Evolutionary conservation across 2,888 invertebrate genomes (phyloP).

Genomic region (Drosophila peninsularis): DNA sequence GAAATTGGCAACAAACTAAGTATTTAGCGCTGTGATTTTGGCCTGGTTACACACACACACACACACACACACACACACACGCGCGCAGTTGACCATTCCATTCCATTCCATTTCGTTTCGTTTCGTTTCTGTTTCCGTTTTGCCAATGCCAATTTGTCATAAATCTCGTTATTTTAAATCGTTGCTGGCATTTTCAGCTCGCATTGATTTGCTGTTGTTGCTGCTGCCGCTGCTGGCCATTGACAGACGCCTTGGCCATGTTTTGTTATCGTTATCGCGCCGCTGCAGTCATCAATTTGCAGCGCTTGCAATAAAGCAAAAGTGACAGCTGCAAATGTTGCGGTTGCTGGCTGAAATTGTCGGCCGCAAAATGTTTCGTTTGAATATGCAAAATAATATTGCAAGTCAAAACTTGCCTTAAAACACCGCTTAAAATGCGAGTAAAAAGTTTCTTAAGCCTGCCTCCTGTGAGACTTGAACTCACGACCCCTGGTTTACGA

Average conservation of each 20-base stretch:
- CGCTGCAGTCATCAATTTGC: slow-evolving; percentile 59
- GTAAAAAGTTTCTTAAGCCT: slow-evolving; percentile 71
- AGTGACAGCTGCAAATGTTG: slow-evolving; percentile 28
- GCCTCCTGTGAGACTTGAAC: slow-evolving; percentile 95
- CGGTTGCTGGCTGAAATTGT: slow-evolving; percentile 7
- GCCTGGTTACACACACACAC: slow-evolving; percentile 21
- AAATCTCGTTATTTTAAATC: slow-evolving; percentile 77
- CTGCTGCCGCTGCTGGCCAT: slow-evolving; percentile 22
- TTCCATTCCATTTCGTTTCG: not conserved
- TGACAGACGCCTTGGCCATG: slow-evolving; percentile 45
- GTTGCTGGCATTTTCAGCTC: slow-evolving; percentile 51
- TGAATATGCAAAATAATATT: slow-evolving; percentile 3
- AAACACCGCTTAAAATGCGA: not conserved
- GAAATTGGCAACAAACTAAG: slow-evolving; percentile 58
- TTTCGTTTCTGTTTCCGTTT: slow-evolving; percentile 25
- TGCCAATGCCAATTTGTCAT: slow-evolving; percentile 74
- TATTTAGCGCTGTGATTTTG: slow-evolving; percentile 63
- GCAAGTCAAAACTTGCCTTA: not conserved
- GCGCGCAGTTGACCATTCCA: not conserved
- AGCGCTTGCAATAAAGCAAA: slow-evolving; percentile 21
- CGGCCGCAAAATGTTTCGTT: not conserved
- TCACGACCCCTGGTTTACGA: slow-evolving; percentile 96
- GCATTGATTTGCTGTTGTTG: slow-evolving; percentile 52
- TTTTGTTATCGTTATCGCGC: slow-evolving; percentile 54
- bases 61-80: slow-evolving; percentile 2